phyloP scores from a whole-genome alignment of 2,888 invertebrate genomes.

The Trimorus sp. region DNA sequence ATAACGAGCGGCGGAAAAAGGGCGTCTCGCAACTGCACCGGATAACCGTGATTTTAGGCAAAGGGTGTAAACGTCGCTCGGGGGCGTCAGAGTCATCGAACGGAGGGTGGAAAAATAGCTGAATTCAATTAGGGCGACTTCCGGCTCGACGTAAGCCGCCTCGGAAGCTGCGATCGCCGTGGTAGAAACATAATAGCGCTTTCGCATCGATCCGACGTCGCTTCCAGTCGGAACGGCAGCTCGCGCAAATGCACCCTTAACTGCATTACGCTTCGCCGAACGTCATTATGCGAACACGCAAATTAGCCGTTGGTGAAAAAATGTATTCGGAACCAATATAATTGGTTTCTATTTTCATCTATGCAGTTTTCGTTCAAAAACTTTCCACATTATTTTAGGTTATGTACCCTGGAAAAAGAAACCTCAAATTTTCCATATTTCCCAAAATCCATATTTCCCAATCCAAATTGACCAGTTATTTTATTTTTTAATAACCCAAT shows the following conservation, averaged over 20 bases:
- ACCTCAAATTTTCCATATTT: no score
- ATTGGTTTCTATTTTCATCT: no score
- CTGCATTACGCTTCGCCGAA: constrained; percentile 48
- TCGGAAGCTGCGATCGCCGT: constrained; percentile 62
- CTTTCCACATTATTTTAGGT: no score
- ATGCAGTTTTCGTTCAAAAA: no score
- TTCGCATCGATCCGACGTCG: constrained; percentile 80
- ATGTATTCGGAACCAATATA: no score
- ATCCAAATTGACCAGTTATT: not conserved
- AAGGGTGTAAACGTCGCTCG: constrained; percentile 35
- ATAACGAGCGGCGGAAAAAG: not conserved
- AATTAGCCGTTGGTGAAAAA: constrained; percentile 53
- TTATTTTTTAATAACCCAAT: no score
- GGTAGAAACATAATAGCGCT: constrained; percentile 78
- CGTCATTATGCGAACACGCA: constrained; percentile 54
- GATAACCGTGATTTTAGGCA: not conserved
- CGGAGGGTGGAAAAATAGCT: constrained; percentile 65
- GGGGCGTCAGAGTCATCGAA: constrained; percentile 32
- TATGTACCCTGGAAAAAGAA: no score
- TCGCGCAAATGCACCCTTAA: constrained; percentile 72
- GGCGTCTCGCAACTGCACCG: not conserved
- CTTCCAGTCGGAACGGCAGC: constrained; percentile 73
- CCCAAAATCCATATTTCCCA: no score
- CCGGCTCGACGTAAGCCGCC: constrained; percentile 71
- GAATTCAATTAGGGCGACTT: constrained; percentile 76